A percentile compares a stretch with the other conserved stretches of the same genome.
These are phyloP conservation scores for Ailuropoda melanoleuca DNA, from an alignment of 2,113 vertebrate genomes.

Conservation along the genomic window DNA sequence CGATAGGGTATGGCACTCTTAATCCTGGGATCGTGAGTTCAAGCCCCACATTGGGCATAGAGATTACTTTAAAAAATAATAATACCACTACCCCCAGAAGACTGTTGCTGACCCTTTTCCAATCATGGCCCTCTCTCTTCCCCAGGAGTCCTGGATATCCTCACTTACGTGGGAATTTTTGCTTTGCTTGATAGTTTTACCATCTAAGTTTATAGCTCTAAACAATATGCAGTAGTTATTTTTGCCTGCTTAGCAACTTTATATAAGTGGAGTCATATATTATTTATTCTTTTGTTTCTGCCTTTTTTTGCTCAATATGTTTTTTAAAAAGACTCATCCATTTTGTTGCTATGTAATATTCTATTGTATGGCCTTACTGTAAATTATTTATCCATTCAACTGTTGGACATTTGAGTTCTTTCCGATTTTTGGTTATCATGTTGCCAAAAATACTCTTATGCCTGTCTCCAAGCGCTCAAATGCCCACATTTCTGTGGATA, in stretches of 20 bases:
- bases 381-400: not conserved
- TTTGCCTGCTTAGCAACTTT: not conserved
- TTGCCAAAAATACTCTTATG: not conserved
- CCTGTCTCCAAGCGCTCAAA: not conserved
- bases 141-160: too few relatives aligned
- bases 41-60: not conserved
- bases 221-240: not conserved
- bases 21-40: not conserved
- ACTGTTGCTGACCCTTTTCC: not conserved
- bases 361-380: not conserved
- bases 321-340: not conserved
- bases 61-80: not conserved
- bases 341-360: not conserved
- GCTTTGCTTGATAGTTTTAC: not conserved
- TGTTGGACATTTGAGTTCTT: not conserved
- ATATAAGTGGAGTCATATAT: not conserved
- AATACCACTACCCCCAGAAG: not conserved
- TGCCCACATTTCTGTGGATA: not conserved
- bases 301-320: not conserved
- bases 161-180: not conserved
- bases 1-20: not conserved
- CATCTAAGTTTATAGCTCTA: not conserved
- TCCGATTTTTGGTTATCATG: not conserved
- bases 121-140: not conserved
- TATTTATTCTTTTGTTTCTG: not conserved